phyloP scores from a whole-genome alignment of 1,140 invertebrate species.

The Bombyx mandarina region DNA sequence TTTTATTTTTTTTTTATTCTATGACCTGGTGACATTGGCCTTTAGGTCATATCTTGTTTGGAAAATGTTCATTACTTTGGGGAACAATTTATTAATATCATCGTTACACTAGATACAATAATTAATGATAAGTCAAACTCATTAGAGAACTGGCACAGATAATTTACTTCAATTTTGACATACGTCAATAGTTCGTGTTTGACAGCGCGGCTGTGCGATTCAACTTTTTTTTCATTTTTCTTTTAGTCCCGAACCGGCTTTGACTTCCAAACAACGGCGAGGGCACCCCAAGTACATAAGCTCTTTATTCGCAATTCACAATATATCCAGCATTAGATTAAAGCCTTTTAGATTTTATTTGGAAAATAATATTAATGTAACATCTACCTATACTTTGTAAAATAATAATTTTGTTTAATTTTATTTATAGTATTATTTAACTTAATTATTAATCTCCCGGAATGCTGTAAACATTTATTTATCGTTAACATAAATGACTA shows the following conservation, averaged over 20 bases:
- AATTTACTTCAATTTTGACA: too few species aligned
- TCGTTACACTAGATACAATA: too few species aligned
- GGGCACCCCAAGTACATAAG: conserved; percentile 30
- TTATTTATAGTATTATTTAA: background rate
- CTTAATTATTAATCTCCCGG: background rate
- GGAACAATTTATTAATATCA: too few species aligned
- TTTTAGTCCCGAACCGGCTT: conserved; percentile 4
- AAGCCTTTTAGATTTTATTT: conserved; percentile 16
- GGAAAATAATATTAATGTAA: conserved; percentile 8
- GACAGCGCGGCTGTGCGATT: background rate
- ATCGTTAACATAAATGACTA: too few species aligned
- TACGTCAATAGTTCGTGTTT: too few species aligned
- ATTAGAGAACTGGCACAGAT: too few species aligned
- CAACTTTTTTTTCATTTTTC: background rate
- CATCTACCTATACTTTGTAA: background rate
- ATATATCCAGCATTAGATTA: conserved; percentile 32
- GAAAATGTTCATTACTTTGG: too few species aligned
- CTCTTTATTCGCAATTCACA: conserved; percentile 46
- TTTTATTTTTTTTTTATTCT: too few species aligned
- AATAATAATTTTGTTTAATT: background rate
- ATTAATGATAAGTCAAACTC: too few species aligned
- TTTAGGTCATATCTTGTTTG: too few species aligned
- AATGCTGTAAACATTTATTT: background rate
- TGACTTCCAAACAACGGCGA: background rate
- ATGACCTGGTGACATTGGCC: too few species aligned